Evolutionary conservation across 2,113 vertebrate genomes (phyloP).

Genomic region (Natator depressus): DNA sequence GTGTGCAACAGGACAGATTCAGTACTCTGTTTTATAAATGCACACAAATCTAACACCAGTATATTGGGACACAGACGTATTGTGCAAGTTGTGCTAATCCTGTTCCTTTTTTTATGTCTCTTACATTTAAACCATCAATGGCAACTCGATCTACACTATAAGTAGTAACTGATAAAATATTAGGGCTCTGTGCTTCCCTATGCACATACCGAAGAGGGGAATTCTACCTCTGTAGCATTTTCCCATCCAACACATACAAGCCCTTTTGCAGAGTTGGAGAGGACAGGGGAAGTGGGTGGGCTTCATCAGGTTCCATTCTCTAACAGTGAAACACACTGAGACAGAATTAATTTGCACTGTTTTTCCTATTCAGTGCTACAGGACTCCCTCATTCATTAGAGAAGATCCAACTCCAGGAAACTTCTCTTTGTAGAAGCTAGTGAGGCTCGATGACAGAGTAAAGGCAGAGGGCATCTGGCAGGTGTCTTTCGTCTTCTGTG

Average conservation of each 20-base stretch:
- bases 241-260: fast-evolving
- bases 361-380: background rate
- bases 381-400: background rate
- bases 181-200: background rate
- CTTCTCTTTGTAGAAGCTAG: background rate
- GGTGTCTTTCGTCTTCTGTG: background rate
- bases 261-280: background rate
- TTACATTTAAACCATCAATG: background rate
- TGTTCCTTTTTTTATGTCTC: background rate
- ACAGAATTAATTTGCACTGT: fast-evolving
- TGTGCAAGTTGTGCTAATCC: background rate
- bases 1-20: background rate
- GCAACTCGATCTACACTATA: background rate
- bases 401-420: fast-evolving
- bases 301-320: background rate
- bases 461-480: background rate
- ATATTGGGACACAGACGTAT: background rate
- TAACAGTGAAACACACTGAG: background rate
- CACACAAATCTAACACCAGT: background rate
- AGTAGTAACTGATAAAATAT: background rate
- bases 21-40: background rate
- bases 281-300: fast-evolving
- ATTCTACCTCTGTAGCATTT: background rate
- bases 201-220: fast-evolving
- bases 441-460: background rate